Evolutionary conservation across 2,888 invertebrate genomes (phyloP), one percentile per base, ranked within the genome.

Genomic region (Balanococcus diminutus): DNA sequence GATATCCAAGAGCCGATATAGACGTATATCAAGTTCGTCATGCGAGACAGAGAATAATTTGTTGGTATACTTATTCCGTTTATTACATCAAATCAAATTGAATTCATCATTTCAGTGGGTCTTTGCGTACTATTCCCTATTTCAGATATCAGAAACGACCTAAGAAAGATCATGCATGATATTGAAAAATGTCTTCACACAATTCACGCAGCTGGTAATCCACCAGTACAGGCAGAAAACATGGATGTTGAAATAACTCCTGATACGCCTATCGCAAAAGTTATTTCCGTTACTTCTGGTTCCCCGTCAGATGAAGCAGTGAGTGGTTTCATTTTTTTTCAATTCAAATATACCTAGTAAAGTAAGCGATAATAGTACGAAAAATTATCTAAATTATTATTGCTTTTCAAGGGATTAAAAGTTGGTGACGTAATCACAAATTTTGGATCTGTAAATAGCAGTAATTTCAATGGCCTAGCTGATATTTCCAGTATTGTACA

Each of bases 21-120:
- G 98, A 99, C 90, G 93, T 98, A 0, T 96, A 96, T 90, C 95
- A 96, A 91, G 96, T 98, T 0, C 92, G 98, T 84, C 94, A 95
- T 89, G 96, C 98, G 0, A 92, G 98, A 81, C 95, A 97, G 89
- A 92, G 93, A 89, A 96, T 99, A 86, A 95, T 96, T 89, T 96
- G 98, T 96, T 91, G 92, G 93, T 79, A 25, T n/a, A 14, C 11
- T 9, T 22, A 22, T 19, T 56, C 19, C 8, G 28, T 42, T 5
- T 25, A 25, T 22, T 14, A 14, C 9, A 25, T 3, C 25, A 81
- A 0, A 0, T 75, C n/a, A n/a, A n/a, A 46, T n/a, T n/a, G 16
- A n/a, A n/a, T n/a, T n/a, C 36, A 36, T 36, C 3, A 5, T 36
- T 36, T 46, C 0, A 46, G n/a, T n/a, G n/a, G n/a, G n/a, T n/a